A percentile compares a stretch with the other conserved stretches of the same genome.
Evolutionary conservation across 2,113 vertebrate genomes (phyloP).

Genomic region (Polypterus senegalus): DNA sequence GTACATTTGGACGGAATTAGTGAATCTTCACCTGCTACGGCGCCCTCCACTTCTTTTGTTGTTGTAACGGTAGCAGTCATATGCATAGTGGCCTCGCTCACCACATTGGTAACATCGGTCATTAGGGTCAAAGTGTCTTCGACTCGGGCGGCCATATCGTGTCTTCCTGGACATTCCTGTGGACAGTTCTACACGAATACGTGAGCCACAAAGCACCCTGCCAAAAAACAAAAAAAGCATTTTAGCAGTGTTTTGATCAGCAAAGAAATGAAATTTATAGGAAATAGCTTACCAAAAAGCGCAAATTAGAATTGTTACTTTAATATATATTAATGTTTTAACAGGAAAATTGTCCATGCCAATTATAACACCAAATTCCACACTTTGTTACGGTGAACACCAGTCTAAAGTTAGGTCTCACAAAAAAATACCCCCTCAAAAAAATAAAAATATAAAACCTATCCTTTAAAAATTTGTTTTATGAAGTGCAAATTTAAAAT

Average conservation of each 20-base stretch:
- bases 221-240: neutral
- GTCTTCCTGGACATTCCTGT: constrained; percentile 58
- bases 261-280: neutral
- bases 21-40: constrained; percentile 39
- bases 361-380: too few relatives aligned
- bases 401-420: too few relatives aligned
- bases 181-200: constrained; percentile 60
- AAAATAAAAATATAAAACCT: too few relatives aligned
- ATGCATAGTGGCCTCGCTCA: constrained; percentile 59
- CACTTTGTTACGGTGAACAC: too few relatives aligned
- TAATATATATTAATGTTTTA: neutral
- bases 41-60: constrained; percentile 45
- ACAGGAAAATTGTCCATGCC: neutral
- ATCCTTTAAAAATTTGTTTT: too few relatives aligned
- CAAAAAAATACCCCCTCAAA: too few relatives aligned
- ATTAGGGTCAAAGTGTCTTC: constrained; percentile 60
- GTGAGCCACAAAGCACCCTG: constrained; percentile 57
- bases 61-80: constrained; percentile 65
- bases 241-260: neutral
- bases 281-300: neutral
- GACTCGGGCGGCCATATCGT: constrained; percentile 51
- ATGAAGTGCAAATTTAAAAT: too few relatives aligned
- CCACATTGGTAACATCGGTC: constrained; percentile 66
- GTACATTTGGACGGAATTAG: too few relatives aligned
- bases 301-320: neutral